Evolutionary conservation across 2,113 vertebrate species (phyloP).

Genomic region (Rallus limicola): DNA sequence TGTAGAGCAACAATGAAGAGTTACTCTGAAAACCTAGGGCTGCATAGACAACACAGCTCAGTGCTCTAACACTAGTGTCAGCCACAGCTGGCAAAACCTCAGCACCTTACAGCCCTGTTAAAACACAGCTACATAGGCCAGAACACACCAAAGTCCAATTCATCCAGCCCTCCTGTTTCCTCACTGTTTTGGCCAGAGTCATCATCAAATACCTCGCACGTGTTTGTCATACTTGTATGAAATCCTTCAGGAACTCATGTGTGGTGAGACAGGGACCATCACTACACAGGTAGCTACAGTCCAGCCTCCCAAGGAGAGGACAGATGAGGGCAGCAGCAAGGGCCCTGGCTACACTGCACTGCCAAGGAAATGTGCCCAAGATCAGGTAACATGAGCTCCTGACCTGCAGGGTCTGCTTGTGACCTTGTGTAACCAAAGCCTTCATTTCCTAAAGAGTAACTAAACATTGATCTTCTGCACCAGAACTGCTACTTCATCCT

Average conservation of each 20-base stretch:
- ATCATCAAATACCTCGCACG: too few relatives aligned
- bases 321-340: rapidly evolving
- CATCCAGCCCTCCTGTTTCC: rapidly evolving
- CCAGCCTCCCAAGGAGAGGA: not conserved
- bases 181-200: rapidly evolving
- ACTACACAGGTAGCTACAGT: not conserved
- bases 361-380: not conserved
- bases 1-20: not conserved
- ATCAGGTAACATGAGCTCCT: rapidly evolving
- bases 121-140: not conserved
- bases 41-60: not conserved
- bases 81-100: not conserved
- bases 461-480: not conserved
- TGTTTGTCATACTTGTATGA: not conserved
- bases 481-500: not conserved
- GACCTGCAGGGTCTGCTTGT: not conserved
- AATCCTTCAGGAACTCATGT: not conserved
- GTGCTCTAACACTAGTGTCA: not conserved
- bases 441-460: not conserved
- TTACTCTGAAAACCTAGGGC: not conserved
- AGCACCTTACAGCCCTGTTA: not conserved
- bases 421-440: not conserved
- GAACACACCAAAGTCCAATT: not conserved
- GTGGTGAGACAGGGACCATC: too few relatives aligned
- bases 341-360: not conserved